A percentile compares a stretch with the other conserved stretches of the same genome.
phyloP scores from a whole-genome alignment of 2,113 vertebrate species.

The Dendropsophus ebraccatus region DNA sequence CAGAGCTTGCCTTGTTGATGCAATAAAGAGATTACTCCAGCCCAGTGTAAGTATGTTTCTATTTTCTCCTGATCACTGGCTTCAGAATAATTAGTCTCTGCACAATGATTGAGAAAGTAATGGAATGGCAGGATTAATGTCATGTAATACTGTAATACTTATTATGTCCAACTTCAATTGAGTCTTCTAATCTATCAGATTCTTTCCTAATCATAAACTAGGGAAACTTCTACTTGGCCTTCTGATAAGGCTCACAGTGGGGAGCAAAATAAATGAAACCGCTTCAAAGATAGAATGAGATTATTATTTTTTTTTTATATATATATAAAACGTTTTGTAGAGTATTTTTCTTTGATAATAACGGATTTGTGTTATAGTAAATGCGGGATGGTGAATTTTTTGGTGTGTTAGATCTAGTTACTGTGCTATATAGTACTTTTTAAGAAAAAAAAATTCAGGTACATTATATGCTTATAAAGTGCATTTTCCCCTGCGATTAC shows the following conservation, averaged over 20 bases:
- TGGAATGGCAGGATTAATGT: conserved; percentile 98
- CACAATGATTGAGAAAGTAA: conserved; percentile 89
- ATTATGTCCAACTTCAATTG: conserved; percentile 97
- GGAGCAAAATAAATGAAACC: conserved; percentile 90
- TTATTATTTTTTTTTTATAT: conserved; percentile 80
- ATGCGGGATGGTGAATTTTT: conserved; percentile 70
- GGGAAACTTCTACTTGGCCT: conserved; percentile 88
- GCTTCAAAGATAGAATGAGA: conserved; percentile 90
- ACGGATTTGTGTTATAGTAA: conserved; percentile 84
- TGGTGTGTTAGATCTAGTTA: neutral
- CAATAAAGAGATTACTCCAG: conserved; percentile 96
- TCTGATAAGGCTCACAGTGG: conserved; percentile 89
- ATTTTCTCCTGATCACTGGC: conserved; percentile 79
- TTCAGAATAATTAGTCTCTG: conserved; percentile 92
- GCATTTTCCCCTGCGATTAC: too few species aligned
- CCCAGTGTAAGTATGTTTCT: conserved; percentile 93
- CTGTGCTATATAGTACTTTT: too few species aligned
- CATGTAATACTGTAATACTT: conserved; percentile 99
- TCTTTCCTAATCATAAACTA: conserved; percentile 90
- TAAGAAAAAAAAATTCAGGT: neutral
- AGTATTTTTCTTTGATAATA: conserved; percentile 82
- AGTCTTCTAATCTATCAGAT: conserved; percentile 91
- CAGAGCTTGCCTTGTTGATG: conserved; percentile 96
- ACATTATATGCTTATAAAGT: too few species aligned
- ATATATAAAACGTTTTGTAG: conserved; percentile 78